Percentiles rank a stretch among this genome's conserved stretches.
phyloP scores from a whole-genome alignment of 2,113 vertebrate species.

The Dipodomys stephensi region DNA sequence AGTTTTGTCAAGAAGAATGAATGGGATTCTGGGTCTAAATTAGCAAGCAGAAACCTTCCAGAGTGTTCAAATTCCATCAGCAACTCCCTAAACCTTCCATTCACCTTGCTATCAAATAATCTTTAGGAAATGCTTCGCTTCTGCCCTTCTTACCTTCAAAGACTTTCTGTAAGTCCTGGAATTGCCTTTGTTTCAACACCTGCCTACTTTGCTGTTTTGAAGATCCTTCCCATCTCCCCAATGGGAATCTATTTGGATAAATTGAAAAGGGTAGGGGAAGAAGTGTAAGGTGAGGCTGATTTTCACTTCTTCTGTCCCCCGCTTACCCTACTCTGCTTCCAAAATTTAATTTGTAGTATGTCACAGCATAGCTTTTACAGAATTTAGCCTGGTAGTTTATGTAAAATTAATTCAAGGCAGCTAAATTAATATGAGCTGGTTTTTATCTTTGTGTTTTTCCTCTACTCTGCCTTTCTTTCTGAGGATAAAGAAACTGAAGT shows the following conservation, averaged over 20 bases:
- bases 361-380: neutral
- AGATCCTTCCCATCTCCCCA: neutral
- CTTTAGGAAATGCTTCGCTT: neutral
- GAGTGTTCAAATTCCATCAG: neutral
- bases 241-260: neutral
- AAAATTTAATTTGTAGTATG: neutral
- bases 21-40: neutral
- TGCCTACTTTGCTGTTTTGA: neutral
- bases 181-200: neutral
- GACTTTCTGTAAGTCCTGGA: neutral
- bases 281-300: neutral
- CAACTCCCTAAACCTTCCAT: neutral
- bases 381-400: neutral
- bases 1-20: neutral
- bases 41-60: neutral
- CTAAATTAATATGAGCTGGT: neutral
- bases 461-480: neutral
- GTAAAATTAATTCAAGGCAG: conserved; percentile 13
- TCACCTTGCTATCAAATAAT: neutral
- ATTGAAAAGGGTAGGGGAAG: neutral
- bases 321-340: neutral
- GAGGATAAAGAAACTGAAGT: neutral
- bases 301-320: neutral
- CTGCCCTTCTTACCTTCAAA: neutral
- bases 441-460: neutral